phyloP scores from a whole-genome alignment of 2,113 vertebrate species.

The Aleadryas rufinucha region DNA sequence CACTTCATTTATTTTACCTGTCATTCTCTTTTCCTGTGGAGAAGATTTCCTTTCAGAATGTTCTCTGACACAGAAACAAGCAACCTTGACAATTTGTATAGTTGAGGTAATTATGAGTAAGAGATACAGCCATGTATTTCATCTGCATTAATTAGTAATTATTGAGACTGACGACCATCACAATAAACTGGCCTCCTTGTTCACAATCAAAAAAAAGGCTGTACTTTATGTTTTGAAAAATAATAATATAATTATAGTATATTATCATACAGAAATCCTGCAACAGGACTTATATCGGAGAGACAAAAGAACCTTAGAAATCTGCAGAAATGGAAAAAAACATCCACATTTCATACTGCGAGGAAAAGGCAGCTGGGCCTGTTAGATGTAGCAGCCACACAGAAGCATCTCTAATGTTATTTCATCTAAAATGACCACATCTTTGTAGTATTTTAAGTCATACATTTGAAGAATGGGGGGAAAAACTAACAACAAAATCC shows the following conservation, averaged over 20 bases:
- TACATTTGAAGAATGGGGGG: neutral
- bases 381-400: neutral
- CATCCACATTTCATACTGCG: neutral
- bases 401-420: neutral
- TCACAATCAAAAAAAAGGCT: neutral
- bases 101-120: neutral
- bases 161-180: neutral
- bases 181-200: neutral
- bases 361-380: neutral
- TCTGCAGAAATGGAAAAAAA: neutral
- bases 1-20: constrained; percentile 32
- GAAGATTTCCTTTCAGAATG: neutral
- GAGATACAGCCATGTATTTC: neutral
- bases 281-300: neutral
- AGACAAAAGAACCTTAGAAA: neutral
- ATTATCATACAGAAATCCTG: neutral
- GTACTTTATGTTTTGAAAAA: neutral
- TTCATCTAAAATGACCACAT: neutral
- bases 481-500: neutral
- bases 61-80: neutral
- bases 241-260: neutral
- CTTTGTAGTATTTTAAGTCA: neutral
- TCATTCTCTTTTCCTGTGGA: neutral
- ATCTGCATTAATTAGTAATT: neutral
- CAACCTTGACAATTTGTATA: neutral